phyloP scores from a whole-genome alignment of 2,888 invertebrate genomes.

The Periphyllus acericola region DNA sequence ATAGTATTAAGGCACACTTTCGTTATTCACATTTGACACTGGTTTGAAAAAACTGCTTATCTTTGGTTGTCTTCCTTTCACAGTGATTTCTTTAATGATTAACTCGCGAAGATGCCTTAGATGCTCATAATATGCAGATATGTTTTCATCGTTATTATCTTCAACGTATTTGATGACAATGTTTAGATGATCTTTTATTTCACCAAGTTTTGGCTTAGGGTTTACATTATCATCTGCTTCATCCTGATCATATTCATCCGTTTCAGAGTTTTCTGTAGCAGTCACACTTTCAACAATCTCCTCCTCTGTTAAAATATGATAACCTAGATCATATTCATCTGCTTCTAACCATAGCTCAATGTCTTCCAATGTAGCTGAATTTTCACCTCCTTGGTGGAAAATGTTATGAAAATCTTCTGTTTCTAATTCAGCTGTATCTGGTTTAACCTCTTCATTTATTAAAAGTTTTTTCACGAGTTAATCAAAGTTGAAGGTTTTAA shows the following conservation, averaged over 20 bases:
- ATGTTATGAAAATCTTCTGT: constrained; percentile 33
- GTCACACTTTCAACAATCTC: constrained; percentile 21
- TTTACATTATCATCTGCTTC: too few relatives aligned
- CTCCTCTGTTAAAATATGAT: constrained; percentile 26
- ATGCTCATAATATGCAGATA: constrained; percentile 23
- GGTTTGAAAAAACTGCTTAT: too few relatives aligned
- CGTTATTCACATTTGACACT: too few relatives aligned
- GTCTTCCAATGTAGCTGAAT: constrained; percentile 31
- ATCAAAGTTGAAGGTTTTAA: constrained; percentile 46
- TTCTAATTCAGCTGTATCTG: constrained; percentile 27
- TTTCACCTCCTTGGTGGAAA: constrained; percentile 38
- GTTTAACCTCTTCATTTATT: constrained; percentile 46
- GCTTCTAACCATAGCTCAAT: constrained; percentile 36
- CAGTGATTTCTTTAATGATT: constrained; percentile 14
- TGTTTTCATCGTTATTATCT: constrained; percentile 43
- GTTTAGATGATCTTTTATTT: constrained; percentile 24
- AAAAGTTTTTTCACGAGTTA: constrained; percentile 55
- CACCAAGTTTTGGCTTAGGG: too few relatives aligned
- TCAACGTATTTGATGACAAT: constrained; percentile 31
- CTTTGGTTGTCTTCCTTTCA: too few relatives aligned
- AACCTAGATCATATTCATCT: background rate
- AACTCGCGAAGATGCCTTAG: background rate
- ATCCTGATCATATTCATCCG: constrained; percentile 4
- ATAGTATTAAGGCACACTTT: too few relatives aligned
- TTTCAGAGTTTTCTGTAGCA: constrained; percentile 19